Base-by-base conservation (phyloP, 1,140 invertebrate genomes). In the Leptestheria dahalacensis region DNA sequence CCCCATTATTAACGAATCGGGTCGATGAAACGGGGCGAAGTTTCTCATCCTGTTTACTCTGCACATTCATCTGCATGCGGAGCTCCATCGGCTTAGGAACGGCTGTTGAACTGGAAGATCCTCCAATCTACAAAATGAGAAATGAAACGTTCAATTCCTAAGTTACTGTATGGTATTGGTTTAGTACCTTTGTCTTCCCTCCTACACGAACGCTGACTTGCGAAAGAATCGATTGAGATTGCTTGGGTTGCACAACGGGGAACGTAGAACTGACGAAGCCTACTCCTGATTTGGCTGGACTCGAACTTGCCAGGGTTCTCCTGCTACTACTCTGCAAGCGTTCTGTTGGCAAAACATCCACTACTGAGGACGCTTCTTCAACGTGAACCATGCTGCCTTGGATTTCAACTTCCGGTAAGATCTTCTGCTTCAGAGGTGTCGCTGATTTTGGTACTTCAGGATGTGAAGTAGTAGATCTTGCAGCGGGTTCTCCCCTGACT, bases 31-130 rank as follows among this genome's bases (percentile, higher is more conserved):
- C 41, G 12, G 26, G 28, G 41, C 29, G 59, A 15, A 41, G 33
- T 15, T 15, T 41, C 6, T 41, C 33, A 15, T 33, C 48, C 11
- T 20, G 28, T 55, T 59, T 25, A 26, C 20, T 51, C 11, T 12
- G 20, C 9, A 48, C 33, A 46, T 55, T 62, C 59, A 61, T 48
- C 57, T 60, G 48, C 58, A 60, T 60, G 11, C 58, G 49, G 2
- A 60, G 48, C 21, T 52, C 24, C 24, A 60, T 49, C 28, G 26
- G 53, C 33, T 55, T 55, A 10, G 53, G 53, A 29, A 55, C 26
- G 21, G 25, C 53, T 29, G 53, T 29, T 41, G 53, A 10, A 12
- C 25, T 26, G 25, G 15, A 24, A 26, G 29, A 50, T 24, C 0
- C 18, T 2, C 23, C 23, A 18, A 51, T 15, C 12, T 12, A 51